phyloP scores from a whole-genome alignment of 2,888 invertebrate genomes.

The Sceliomorpha sp. region DNA sequence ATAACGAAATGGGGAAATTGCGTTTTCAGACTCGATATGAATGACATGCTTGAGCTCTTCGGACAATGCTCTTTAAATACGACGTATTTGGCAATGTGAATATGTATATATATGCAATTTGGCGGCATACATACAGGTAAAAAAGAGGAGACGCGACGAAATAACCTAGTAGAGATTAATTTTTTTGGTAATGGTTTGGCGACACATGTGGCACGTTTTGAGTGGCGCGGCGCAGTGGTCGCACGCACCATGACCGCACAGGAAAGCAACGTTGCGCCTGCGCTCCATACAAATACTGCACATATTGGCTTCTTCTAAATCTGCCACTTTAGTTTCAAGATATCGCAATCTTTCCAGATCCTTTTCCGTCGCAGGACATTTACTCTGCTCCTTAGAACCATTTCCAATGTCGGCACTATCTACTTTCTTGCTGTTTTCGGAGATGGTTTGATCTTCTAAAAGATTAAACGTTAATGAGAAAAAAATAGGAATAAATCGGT shows the following conservation, averaged over 20 bases:
- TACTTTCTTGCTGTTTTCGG: constrained; percentile 4
- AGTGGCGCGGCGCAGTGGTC: constrained; percentile 90
- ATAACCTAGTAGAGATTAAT: constrained; percentile 83
- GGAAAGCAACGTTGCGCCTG: constrained; percentile 89
- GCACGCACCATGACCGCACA: constrained; percentile 94
- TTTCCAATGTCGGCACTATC: constrained; percentile 56
- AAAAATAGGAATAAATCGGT: too few relatives aligned
- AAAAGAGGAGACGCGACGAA: too few relatives aligned
- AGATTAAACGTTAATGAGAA: too few relatives aligned
- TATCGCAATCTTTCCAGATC: constrained; percentile 80
- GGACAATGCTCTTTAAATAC: not conserved
- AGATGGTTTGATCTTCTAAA: constrained; percentile 14
- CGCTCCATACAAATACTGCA: constrained; percentile 95
- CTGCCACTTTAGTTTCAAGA: constrained; percentile 89
- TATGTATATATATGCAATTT: too few relatives aligned
- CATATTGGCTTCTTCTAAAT: constrained; percentile 92
- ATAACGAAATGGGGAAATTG: not conserved
- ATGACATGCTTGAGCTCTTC: too few relatives aligned
- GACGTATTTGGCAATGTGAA: constrained; percentile 4
- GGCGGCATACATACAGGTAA: too few relatives aligned
- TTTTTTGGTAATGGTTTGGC: constrained; percentile 88
- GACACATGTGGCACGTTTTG: constrained; percentile 92
- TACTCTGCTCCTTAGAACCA: constrained; percentile 46
- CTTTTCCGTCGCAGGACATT: constrained; percentile 67
- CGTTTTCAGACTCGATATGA: not conserved